Base-by-base conservation (phyloP, 2,797 vertebrate species). In the Microctenopoma stevenorrisi region DNA sequence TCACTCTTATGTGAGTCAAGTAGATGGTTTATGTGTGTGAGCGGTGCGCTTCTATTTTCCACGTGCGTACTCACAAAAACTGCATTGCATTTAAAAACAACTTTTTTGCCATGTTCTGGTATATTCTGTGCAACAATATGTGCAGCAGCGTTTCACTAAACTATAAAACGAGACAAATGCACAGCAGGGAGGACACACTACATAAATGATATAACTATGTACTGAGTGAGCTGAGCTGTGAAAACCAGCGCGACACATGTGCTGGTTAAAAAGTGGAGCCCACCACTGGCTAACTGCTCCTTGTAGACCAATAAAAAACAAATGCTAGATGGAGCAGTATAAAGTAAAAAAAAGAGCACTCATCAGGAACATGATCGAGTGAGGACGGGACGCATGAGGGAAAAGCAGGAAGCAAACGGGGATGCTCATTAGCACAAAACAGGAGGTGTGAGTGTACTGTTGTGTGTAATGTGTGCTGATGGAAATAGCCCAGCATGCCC, bases 251-350 rank as follows among this genome's bases (percentile, higher is more conserved):
- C 82, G 76, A 80, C 86, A 88, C 84, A 88, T 91, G 86, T 89
- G 89, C 82, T 70, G 86, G 78, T 89, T 89, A 76, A 88, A 86
- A 86, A 82, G 83, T 84, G 81, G 75, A 89, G 86, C 86, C 84
- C 83, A 90, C 88, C 88, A 65, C 81, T 48, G 82, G 68, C 79
- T 90, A 90, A 92, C 89, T 74, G 87, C 87, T 84, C 91, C 91
- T 90, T 15, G 82, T 84, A 89, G 90, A 90, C 87, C 85, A 85
- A 90, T 92, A 92, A 92, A 92, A 86, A 89, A 85, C 86, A 84
- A 91, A 89, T 86, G 86, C 86, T 89, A 75, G 88, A 89, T 88
- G 88, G 81, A 86, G 88, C 76, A 82, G 78, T 89, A 88, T 84
- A 88, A 88, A 86, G 77, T 57, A 16, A 70, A 38, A 28, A 35